These are phyloP conservation scores for Nyctalus aviator DNA, from an alignment of 2,797 vertebrate species.

Conservation along the genomic window DNA sequence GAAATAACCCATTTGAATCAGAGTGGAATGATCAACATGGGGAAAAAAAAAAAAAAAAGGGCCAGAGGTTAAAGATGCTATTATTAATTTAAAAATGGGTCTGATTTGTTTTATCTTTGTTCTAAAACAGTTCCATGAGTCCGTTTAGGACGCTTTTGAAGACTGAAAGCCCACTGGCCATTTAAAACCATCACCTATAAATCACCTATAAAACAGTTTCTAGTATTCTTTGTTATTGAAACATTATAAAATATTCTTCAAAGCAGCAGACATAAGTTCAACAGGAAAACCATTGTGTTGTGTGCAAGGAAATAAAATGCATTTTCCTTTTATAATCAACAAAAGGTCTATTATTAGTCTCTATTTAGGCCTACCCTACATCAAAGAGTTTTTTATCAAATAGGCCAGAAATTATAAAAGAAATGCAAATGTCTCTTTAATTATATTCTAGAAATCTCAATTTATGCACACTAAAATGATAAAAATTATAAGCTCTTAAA, in stretches of 20 bases:
- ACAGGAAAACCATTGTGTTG: constrained; percentile 85
- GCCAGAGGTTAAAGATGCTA: constrained; percentile 21
- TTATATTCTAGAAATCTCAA: constrained; percentile 59
- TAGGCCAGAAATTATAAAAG: constrained; percentile 57
- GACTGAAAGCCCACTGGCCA: constrained; percentile 30
- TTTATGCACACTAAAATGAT: neutral
- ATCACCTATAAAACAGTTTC: constrained; percentile 21
- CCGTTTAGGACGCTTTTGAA: neutral
- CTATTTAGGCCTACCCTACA: constrained; percentile 38
- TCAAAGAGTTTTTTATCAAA: constrained; percentile 23
- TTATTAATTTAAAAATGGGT: constrained; percentile 21
- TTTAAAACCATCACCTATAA: constrained; percentile 45
- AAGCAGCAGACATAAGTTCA: constrained; percentile 74
- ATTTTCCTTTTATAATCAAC: constrained; percentile 77
- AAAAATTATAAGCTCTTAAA: neutral
- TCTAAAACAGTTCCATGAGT: neutral
- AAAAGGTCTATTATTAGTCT: constrained; percentile 77
- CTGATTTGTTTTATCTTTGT: neutral
- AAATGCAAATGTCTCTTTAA: constrained; percentile 31
- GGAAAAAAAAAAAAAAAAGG: neutral
- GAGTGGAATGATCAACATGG: neutral
- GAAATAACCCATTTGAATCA: neutral
- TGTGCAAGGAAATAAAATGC: constrained; percentile 71
- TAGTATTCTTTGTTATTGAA: constrained; percentile 44
- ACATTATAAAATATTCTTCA: constrained; percentile 59